Evolutionary conservation across 2,113 vertebrate genomes (phyloP).

Genomic region (Chaenogobius annularis): DNA sequence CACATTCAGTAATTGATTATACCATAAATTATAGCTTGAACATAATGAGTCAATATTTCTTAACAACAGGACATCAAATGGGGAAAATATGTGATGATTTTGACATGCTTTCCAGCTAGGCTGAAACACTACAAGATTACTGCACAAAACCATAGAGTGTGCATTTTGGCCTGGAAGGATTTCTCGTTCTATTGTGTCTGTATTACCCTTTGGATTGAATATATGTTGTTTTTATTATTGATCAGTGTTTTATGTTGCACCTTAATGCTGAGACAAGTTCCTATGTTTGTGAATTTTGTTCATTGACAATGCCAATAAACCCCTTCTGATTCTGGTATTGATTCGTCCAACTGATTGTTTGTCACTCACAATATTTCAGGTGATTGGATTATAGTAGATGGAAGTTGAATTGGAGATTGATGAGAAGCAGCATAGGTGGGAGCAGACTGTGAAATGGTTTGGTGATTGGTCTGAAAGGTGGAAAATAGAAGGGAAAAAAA

Average conservation of each 20-base stretch:
- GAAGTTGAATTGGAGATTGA: slow-evolving; percentile 33
- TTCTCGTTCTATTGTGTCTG: slow-evolving; percentile 33
- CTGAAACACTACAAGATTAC: slow-evolving; percentile 28
- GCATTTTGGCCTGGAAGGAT: slow-evolving; percentile 12
- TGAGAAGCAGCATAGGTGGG: slow-evolving; percentile 11
- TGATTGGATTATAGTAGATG: slow-evolving; percentile 42
- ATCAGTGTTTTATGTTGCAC: too few relatives aligned
- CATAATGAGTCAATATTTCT: slow-evolving; percentile 19
- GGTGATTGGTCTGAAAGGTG: slow-evolving; percentile 47
- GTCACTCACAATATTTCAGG: slow-evolving; percentile 28
- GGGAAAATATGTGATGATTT: slow-evolving; percentile 27
- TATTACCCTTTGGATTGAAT: too few relatives aligned
- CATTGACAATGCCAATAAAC: too few relatives aligned
- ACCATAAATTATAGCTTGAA: background rate
- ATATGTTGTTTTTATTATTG: too few relatives aligned
- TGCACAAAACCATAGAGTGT: slow-evolving; percentile 18
- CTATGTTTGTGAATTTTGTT: too few relatives aligned
- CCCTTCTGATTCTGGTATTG: too few relatives aligned
- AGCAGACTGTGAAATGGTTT: slow-evolving; percentile 18
- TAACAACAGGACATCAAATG: slow-evolving; percentile 23
- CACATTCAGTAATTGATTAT: background rate
- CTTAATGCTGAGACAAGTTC: too few relatives aligned
- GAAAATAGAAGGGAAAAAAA: slow-evolving; percentile 37
- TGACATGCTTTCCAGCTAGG: slow-evolving; percentile 8
- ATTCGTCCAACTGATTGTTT: slow-evolving; percentile 34